Base-by-base conservation (phyloP, 2,797 vertebrate species). In the Rhinophrynus dorsalis region DNA sequence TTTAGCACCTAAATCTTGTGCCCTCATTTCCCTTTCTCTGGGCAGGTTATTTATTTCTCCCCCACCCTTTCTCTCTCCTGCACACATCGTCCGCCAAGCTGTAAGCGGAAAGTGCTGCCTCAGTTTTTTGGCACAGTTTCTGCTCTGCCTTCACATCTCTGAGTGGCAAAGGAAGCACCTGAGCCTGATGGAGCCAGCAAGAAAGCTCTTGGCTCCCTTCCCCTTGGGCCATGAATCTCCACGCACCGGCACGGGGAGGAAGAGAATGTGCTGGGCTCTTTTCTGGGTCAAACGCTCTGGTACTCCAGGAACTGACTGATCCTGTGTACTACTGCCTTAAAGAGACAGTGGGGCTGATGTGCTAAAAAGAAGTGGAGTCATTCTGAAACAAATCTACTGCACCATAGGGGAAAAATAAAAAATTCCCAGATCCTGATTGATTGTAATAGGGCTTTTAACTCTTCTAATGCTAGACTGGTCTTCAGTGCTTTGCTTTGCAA, bases 1-100 rank as follows among this genome's bases (percentile, higher is more conserved):
- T 48, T 66, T 29, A 27, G 26, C 66, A 37, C n/a, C 78, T 60
- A 73, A 74, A 51, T 66, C n/a, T 76, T 74, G 42, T 66, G 75
- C 67, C 3, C 0, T 32, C 2, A 1, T 66, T 42, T 2, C 26
- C 23, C 27, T 69, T 51, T 44, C 9, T 9, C 27, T 23, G 20
- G 54, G 29, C 18, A 51, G 55, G 1, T 0, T 68, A 21, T 67
- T 23, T 33, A 29, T 20, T 56, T 30, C 66, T 64, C 38, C 40
- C 6, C 2, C 51, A 1, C 58, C 10, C 66, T 18, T 38, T 55
- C 27, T 35, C 29, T 40, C 42, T 51, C 48, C 15, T 29, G 40
- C 17, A 45, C 68, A 24, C 58, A 30, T 71, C 62, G 9, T 38
- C 63, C 72, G 21, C 6, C 0, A 0, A 2, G 12, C 12, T 50